These are phyloP conservation scores for Anisognathus igniventris DNA, from an alignment of 2,797 vertebrate species.

Conservation along the genomic window DNA sequence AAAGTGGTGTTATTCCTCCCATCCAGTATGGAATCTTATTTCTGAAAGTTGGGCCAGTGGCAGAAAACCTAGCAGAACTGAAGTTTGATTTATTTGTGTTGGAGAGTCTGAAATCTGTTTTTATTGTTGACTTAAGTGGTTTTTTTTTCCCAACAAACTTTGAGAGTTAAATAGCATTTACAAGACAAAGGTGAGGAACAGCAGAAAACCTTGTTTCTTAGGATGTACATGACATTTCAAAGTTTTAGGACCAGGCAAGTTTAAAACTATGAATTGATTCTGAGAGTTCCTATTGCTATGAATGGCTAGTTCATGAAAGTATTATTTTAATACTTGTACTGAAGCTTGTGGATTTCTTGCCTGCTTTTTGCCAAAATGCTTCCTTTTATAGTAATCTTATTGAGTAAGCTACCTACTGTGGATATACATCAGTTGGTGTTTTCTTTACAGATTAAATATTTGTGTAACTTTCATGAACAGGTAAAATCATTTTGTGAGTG, in stretches of 20 bases:
- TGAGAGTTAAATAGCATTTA: not conserved
- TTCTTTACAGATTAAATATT: not conserved
- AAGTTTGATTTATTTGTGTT: not conserved
- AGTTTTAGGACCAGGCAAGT: not conserved
- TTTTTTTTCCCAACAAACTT: not conserved
- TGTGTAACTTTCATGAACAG: not conserved
- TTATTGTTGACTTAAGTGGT: not conserved
- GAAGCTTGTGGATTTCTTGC: not conserved
- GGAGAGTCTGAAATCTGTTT: not conserved
- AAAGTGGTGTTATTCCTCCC: not conserved
- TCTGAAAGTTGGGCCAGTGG: not conserved
- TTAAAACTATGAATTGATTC: not conserved
- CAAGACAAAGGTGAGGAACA: not conserved
- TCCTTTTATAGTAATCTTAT: not conserved
- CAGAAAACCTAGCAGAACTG: not conserved
- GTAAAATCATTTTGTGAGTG: not conserved
- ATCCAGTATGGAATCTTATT: not conserved
- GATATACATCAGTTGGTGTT: not conserved
- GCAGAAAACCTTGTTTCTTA: accelerated
- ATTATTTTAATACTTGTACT: not conserved
- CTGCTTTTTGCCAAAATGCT: not conserved
- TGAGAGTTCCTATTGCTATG: not conserved
- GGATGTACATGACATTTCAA: accelerated
- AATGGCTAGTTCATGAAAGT: not conserved
- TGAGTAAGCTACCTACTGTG: not conserved